Evolutionary conservation across 2,797 vertebrate species (phyloP).

Genomic region (Lateolabrax maculatus): DNA sequence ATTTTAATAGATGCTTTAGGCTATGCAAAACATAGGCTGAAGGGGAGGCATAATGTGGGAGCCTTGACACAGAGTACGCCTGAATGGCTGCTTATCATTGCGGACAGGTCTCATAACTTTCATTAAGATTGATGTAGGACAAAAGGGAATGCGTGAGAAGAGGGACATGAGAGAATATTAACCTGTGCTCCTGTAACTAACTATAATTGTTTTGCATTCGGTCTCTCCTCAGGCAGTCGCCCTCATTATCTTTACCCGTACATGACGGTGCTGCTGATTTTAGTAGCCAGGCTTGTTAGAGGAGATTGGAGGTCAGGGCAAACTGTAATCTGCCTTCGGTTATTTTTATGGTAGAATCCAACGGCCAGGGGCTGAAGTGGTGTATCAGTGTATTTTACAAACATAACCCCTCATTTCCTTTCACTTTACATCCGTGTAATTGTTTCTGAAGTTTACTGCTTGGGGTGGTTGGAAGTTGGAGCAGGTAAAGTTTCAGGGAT

Average conservation of each 20-base stretch:
- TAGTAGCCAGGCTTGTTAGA: slow-evolving; percentile 85
- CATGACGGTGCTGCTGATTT: slow-evolving; percentile 94
- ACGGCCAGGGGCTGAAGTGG: slow-evolving; percentile 62
- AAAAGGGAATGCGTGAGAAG: slow-evolving; percentile 88
- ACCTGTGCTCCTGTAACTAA: slow-evolving; percentile 97
- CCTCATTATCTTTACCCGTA: slow-evolving; percentile 97
- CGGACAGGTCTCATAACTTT: slow-evolving; percentile 98
- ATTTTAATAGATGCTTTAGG: slow-evolving; percentile 99
- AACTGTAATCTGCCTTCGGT: slow-evolving; percentile 79
- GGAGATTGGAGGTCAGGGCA: slow-evolving; percentile 85
- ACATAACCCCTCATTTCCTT: slow-evolving; percentile 75
- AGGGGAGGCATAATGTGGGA: slow-evolving; percentile 95
- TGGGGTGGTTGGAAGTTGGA: slow-evolving; percentile 33
- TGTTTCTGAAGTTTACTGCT: slow-evolving; percentile 68
- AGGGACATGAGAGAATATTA: slow-evolving; percentile 98
- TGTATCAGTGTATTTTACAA: slow-evolving; percentile 76
- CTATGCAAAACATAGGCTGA: slow-evolving; percentile 99
- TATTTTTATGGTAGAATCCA: slow-evolving; percentile 79
- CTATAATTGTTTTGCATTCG: slow-evolving; percentile 98
- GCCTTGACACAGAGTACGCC: slow-evolving; percentile 94
- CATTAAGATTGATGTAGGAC: slow-evolving; percentile 97
- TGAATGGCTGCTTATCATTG: slow-evolving; percentile 99
- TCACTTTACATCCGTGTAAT: slow-evolving; percentile 70
- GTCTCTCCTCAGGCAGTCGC: slow-evolving; percentile 91
- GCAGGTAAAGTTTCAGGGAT: slow-evolving; percentile 36